Evolutionary conservation across 2,888 invertebrate genomes (phyloP).

Genomic region (Sturmia bella): DNA sequence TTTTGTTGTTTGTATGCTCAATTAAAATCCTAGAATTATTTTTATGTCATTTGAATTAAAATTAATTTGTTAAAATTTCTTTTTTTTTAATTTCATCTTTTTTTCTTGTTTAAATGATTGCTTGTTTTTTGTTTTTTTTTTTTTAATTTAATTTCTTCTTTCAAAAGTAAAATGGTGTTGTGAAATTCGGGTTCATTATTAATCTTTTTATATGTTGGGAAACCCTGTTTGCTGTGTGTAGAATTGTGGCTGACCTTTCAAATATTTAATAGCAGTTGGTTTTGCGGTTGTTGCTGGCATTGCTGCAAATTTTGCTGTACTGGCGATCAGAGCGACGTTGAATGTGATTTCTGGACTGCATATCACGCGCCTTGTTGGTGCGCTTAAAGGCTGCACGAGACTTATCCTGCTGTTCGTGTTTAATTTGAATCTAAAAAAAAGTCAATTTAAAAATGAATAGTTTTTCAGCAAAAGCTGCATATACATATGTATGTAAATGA

Average conservation of each 20-base stretch:
- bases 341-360: conserved; percentile 83
- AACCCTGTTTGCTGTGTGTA: conserved; percentile 6
- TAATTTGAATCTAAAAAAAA: conserved; percentile 79
- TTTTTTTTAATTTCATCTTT: neutral
- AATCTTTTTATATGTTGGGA: conserved; percentile 18
- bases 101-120: conserved; percentile 53
- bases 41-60: conserved; percentile 10
- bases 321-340: conserved; percentile 83
- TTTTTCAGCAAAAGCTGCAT: neutral
- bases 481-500: no score
- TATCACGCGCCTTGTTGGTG: conserved; percentile 84
- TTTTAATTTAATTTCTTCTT: conserved; percentile 32
- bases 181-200: conserved; percentile 15
- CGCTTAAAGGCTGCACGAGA: conserved; percentile 83
- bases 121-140: conserved; percentile 44
- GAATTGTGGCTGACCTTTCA: no score
- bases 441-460: neutral
- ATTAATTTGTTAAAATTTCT: conserved; percentile 34
- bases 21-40: conserved; percentile 64
- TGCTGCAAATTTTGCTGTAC: conserved; percentile 83
- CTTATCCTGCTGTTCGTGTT: conserved; percentile 82
- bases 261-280: conserved; percentile 80
- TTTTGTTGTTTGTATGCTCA: conserved; percentile 44
- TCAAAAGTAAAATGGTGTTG: conserved; percentile 57
- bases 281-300: conserved; percentile 86